phyloP scores from a whole-genome alignment of 37 sponge, comb jelly and placozoan species.

The Aplysina aerophoba region DNA sequence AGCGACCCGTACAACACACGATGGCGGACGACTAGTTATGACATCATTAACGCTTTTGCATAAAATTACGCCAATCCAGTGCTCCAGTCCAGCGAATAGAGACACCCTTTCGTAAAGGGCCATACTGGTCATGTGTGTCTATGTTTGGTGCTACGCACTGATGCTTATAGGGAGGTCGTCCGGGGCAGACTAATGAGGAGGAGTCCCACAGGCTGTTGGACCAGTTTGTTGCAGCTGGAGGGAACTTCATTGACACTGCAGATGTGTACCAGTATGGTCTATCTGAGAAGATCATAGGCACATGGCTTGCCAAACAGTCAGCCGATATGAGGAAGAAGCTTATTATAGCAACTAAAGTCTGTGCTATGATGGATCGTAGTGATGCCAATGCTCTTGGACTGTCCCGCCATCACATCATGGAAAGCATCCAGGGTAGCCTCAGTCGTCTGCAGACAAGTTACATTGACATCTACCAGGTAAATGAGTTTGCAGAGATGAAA shows the following conservation, averaged over 20 bases:
- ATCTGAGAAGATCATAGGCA: constrained; percentile 81
- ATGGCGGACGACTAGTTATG: too few species aligned
- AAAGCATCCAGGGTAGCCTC: constrained; percentile 79
- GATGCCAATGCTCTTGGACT: constrained; percentile 83
- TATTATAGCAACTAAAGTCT: constrained; percentile 66
- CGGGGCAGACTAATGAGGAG: constrained; percentile 84
- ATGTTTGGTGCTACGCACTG: not conserved
- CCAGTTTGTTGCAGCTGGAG: constrained; percentile 78
- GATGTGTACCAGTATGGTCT: constrained; percentile 83
- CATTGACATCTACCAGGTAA: constrained; percentile 88
- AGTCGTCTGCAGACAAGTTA: constrained; percentile 70
- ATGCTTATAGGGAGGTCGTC: constrained; percentile 41
- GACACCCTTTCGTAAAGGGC: too few species aligned
- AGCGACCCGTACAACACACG: too few species aligned
- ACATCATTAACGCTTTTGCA: too few species aligned
- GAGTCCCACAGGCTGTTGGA: constrained; percentile 72
- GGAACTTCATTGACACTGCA: constrained; percentile 95
- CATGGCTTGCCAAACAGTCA: constrained; percentile 66
- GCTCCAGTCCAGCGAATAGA: too few species aligned
- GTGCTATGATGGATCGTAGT: constrained; percentile 53
- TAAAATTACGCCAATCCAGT: too few species aligned
- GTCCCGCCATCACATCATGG: constrained; percentile 84
- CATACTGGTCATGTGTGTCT: too few species aligned
- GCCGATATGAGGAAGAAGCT: constrained; percentile 34
- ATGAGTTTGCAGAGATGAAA: too few species aligned